Percentiles rank a stretch among this genome's conserved stretches.
phyloP scores from a whole-genome alignment of 2,113 vertebrate species.

The Neomonachus schauinslandi region DNA sequence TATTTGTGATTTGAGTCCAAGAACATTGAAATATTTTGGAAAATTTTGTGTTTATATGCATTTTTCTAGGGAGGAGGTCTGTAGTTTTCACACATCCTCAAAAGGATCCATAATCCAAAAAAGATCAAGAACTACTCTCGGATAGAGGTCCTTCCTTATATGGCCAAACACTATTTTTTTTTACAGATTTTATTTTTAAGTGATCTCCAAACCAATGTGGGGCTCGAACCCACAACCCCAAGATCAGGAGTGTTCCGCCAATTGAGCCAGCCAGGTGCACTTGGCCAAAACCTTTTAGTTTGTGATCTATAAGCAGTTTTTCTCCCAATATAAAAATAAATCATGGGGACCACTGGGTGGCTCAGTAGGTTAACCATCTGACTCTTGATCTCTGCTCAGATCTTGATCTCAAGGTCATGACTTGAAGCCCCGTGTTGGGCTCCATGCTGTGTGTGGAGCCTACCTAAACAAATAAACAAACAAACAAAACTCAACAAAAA shows the following conservation, averaged over 20 bases:
- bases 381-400: background rate
- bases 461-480: background rate
- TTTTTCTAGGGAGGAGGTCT: background rate
- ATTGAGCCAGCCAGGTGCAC: background rate
- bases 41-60: background rate
- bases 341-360: background rate
- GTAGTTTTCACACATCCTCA: background rate
- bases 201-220: background rate
- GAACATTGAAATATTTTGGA: slow-evolving; percentile 11
- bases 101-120: slow-evolving; percentile 2
- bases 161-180: background rate
- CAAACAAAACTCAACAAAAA: background rate
- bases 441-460: too few relatives aligned
- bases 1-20: background rate
- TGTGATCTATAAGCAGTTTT: slow-evolving; percentile 29
- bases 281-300: background rate
- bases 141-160: background rate
- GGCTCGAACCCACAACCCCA: background rate
- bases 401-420: background rate
- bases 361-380: background rate
- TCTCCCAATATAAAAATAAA: background rate
- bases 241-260: background rate
- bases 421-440: background rate
- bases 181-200: background rate
- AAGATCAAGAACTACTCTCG: background rate